Base-by-base conservation (phyloP, 2,888 invertebrate genomes). In the Tinea pellionella region DNA sequence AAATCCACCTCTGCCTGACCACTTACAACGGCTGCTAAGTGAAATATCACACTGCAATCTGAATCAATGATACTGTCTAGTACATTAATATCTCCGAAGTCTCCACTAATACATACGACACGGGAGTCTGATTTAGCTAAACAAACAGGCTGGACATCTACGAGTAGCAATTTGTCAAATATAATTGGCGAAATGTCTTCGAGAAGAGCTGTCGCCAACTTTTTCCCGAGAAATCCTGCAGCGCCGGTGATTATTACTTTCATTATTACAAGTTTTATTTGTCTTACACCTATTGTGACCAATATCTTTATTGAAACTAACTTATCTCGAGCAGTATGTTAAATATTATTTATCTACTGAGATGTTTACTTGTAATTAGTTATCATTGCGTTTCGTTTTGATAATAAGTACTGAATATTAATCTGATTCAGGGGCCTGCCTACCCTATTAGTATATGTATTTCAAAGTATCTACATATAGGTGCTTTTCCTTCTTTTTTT, bases 1-100 rank as follows among this genome's bases (percentile, higher is more conserved):
- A 84, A 80, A 62, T 85, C 77, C 0, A 65, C 67, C 68, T 86
- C 86, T 9, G 85, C 80, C 53, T 74, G 74, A 0, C 86, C 85
- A 62, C 84, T 85, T 24, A 86, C 83, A 8, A 80, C 67, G 15
- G 86, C 85, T 1, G 85, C 85, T 1, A 86, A 69, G 62, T 86
- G 86, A 63, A 82, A 78, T 13, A 84, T 58, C 9, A 76, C 68
- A 60, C 72, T 71, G 42, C 69, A 68, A 15, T 68, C 67, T n/a
- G 66, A 13, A 4, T 68, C 64, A 7, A 81, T 65, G 0, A 80
- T 67, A 0, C 58, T 61, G 1, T 68, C 70, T 2, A 76, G 73
- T 16, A 74, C 75, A 0, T 65, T 69, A 8, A 71, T 64, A 7
- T 63, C 64, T 2, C 66, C 59, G 2, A 76, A 63, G 61, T 76